Evolutionary conservation across 2,888 invertebrate genomes (phyloP).

Genomic region (Magallana nippona): DNA sequence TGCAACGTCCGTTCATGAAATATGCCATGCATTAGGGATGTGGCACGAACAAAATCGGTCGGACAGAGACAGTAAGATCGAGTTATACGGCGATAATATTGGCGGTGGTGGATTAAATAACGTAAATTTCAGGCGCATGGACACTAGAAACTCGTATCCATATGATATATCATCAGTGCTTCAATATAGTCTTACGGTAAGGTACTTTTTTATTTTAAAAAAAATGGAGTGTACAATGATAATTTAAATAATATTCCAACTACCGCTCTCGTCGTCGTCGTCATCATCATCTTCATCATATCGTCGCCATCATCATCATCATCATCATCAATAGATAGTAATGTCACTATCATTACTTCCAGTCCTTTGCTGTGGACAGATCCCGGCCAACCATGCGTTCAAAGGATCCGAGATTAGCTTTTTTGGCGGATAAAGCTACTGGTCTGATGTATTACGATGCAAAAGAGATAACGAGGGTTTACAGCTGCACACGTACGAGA

Average conservation of each 20-base stretch:
- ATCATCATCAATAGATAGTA: neutral
- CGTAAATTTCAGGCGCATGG: conserved; percentile 25
- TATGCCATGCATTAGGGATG: conserved; percentile 39
- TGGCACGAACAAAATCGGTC: conserved; percentile 41
- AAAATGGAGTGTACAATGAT: neutral
- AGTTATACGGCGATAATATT: conserved; percentile 35
- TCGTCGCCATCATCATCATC: neutral
- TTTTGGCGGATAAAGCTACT: conserved; percentile 23
- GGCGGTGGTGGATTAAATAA: conserved; percentile 17
- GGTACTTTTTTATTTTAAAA: neutral
- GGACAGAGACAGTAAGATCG: conserved; percentile 40
- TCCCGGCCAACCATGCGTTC: conserved; percentile 26
- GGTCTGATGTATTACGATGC: conserved; percentile 41
- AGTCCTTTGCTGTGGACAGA: conserved; percentile 33
- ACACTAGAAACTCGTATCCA: conserved; percentile 39
- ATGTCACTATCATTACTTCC: neutral
- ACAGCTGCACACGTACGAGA: conserved; percentile 41
- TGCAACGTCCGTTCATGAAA: conserved; percentile 39
- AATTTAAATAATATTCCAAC: too few species aligned
- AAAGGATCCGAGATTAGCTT: conserved; percentile 36
- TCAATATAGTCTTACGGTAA: conserved; percentile 38
- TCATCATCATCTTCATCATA: too few species aligned
- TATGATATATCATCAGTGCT: conserved; percentile 42
- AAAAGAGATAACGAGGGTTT: conserved; percentile 34
- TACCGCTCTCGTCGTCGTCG: too few species aligned